Percentiles rank a stretch among this genome's conserved stretches.
phyloP scores from a whole-genome alignment of 2,113 vertebrate species.

The Crotalus helleri region DNA sequence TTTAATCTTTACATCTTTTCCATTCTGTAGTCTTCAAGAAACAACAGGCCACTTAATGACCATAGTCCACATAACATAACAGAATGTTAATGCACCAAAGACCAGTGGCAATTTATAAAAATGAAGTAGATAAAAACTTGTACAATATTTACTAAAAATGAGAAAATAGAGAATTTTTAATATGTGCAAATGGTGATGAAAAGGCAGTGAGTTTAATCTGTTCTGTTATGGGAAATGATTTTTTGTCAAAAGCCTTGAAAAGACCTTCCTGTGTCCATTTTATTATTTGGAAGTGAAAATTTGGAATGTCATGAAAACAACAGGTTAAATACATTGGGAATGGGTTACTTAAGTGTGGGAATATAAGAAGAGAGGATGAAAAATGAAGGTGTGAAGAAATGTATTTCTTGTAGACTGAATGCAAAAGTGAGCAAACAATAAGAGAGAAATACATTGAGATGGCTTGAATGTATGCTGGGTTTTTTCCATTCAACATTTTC shows the following conservation, averaged over 20 bases:
- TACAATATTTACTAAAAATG: background rate
- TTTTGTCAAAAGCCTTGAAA: background rate
- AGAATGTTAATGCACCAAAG: too few species aligned
- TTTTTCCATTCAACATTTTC: background rate
- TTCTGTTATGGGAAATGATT: background rate
- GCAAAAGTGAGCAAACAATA: background rate
- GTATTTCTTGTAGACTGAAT: background rate
- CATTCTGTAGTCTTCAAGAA: too few species aligned
- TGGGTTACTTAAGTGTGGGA: background rate
- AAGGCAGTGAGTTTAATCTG: background rate
- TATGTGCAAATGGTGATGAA: background rate
- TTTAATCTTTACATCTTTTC: too few species aligned
- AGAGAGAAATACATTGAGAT: background rate
- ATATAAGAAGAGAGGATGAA: background rate
- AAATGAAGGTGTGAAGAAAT: background rate
- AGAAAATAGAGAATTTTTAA: background rate
- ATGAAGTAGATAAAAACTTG: background rate
- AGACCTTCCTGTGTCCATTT: background rate
- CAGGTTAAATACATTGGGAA: background rate
- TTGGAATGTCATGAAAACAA: background rate
- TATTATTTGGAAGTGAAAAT: background rate
- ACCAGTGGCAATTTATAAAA: too few species aligned
- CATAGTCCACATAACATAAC: too few species aligned
- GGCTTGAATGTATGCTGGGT: background rate
- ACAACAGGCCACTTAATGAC: too few species aligned